phyloP scores from a whole-genome alignment of 2,797 vertebrate genomes.

The Bryconaethiops microstoma region DNA sequence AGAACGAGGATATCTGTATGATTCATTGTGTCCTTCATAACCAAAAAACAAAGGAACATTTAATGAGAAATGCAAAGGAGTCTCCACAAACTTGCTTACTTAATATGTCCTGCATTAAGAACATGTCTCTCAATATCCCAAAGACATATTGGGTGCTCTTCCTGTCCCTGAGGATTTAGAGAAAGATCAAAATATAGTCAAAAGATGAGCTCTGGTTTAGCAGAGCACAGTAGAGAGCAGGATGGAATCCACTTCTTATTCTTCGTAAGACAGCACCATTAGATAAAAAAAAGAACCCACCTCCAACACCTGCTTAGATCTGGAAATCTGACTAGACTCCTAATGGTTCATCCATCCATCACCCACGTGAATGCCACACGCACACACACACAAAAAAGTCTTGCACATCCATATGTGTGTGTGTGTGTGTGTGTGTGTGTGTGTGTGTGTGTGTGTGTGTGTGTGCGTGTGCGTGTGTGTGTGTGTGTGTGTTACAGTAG shows the following conservation, averaged over 20 bases:
- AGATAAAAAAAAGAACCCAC: neutral
- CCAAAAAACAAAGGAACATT: neutral
- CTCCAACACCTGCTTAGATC: constrained; percentile 20
- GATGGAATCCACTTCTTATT: neutral
- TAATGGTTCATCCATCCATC: constrained; percentile 30
- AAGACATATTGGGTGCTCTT: constrained; percentile 42
- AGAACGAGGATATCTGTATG: neutral
- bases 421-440: neutral
- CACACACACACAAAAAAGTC: neutral
- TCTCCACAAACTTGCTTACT: constrained; percentile 14
- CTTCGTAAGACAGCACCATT: neutral
- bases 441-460: neutral
- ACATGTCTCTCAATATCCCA: constrained; percentile 35
- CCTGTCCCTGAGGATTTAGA: constrained; percentile 26
- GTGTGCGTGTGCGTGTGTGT: neutral
- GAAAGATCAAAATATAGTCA: constrained; percentile 12
- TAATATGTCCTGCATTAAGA: constrained; percentile 24
- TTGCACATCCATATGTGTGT: neutral
- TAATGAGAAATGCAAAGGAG: neutral
- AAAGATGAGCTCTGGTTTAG: constrained; percentile 18
- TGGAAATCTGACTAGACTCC: neutral
- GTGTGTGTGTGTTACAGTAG: neutral
- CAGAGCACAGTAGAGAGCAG: neutral
- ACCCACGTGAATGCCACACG: constrained; percentile 15
- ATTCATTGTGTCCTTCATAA: neutral